Evolutionary conservation across 1,140 invertebrate species (phyloP).

Genomic region (Daktulosphaira vitifoliae): DNA sequence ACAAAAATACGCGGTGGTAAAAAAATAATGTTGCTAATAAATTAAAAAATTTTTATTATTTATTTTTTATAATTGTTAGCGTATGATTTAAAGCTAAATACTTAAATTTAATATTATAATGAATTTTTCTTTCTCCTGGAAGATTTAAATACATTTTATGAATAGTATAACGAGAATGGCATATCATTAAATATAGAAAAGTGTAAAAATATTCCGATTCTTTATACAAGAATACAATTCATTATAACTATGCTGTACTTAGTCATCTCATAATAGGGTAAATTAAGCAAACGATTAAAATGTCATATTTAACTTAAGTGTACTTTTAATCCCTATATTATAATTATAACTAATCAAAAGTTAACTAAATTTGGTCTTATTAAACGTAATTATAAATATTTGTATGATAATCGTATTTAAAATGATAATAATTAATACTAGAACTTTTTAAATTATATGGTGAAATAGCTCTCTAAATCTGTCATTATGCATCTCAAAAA

Average conservation of each 20-base stretch:
- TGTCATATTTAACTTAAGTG: neutral
- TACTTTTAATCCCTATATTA: neutral
- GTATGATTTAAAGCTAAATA: neutral
- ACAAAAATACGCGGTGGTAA: no score
- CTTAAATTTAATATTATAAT: neutral
- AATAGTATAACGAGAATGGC: neutral
- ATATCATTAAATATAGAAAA: conserved; percentile 8
- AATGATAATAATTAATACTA: neutral
- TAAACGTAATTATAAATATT: conserved; percentile 4
- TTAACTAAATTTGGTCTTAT: neutral
- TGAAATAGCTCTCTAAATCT: neutral
- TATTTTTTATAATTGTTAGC: neutral
- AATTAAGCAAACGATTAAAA: neutral
- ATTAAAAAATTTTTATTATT: conserved; percentile 3
- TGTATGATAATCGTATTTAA: neutral
- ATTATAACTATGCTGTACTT: neutral
- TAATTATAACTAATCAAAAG: neutral
- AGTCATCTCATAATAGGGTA: neutral
- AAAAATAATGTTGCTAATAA: neutral
- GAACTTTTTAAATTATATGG: neutral
- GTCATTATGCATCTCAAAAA: neutral
- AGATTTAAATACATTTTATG: neutral
- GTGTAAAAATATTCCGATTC: neutral
- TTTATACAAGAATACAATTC: neutral
- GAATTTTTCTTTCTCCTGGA: neutral